phyloP scores from a whole-genome alignment of 2,888 invertebrate genomes.

The Tenthredo amoena region DNA sequence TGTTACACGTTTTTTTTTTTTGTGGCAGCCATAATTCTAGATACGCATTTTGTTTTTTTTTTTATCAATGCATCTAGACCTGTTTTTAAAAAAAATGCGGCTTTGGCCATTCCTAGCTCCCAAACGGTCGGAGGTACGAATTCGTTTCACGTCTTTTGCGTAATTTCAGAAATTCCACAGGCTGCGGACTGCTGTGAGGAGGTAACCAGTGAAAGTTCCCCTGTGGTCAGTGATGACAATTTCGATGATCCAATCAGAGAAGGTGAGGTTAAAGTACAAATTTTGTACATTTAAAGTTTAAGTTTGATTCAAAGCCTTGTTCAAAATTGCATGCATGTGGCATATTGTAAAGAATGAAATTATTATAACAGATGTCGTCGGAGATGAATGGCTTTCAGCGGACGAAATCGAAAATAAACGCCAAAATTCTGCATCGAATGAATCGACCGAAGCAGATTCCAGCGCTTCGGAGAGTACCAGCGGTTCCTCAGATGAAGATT shows the following conservation, averaged over 20 bases:
- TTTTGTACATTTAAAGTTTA: background rate
- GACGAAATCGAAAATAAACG: slow-evolving; percentile 1
- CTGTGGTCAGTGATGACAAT: background rate
- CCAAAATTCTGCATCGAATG: slow-evolving; percentile 7
- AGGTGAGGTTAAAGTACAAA: slow-evolving; percentile 4
- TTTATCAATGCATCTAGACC: too few relatives aligned
- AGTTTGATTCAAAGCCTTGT: background rate
- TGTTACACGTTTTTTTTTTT: background rate
- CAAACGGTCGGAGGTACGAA: background rate
- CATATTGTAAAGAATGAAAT: background rate
- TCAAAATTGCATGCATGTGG: background rate
- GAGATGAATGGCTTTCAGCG: background rate
- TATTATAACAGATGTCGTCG: background rate
- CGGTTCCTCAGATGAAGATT: slow-evolving; percentile 6
- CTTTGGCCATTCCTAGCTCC: background rate
- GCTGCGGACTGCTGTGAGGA: slow-evolving; percentile 8
- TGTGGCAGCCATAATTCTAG: background rate
- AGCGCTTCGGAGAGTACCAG: slow-evolving; percentile 11
- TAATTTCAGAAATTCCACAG: background rate
- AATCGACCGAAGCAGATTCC: slow-evolving; percentile 7
- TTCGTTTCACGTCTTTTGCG: background rate
- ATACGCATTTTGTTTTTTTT: background rate
- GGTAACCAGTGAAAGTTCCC: background rate
- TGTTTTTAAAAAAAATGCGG: too few relatives aligned
- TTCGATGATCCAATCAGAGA: background rate